phyloP scores from a whole-genome alignment of 2,113 vertebrate genomes.

The Romanogobio albipinnatus region DNA sequence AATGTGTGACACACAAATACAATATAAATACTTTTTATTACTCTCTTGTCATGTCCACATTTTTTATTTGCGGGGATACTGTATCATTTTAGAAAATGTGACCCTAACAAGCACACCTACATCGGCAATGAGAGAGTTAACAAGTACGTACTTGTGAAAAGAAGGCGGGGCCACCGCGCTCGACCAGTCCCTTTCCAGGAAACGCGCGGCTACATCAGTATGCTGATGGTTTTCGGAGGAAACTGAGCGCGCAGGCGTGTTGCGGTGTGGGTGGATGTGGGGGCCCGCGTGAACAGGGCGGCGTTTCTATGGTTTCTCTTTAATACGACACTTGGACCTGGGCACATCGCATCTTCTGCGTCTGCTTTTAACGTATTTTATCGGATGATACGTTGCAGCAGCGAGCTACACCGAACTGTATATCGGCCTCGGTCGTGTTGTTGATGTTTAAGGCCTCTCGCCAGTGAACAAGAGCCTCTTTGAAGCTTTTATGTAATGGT shows the following conservation, averaged over 20 bases:
- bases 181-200: slow-evolving; percentile 19
- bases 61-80: background rate
- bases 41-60: background rate
- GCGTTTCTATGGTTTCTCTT: slow-evolving; percentile 23
- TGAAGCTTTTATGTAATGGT: slow-evolving; percentile 13
- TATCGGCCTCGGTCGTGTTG: background rate
- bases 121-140: slow-evolving; percentile 7
- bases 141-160: slow-evolving; percentile 28
- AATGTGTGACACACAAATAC: too few relatives aligned
- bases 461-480: background rate
- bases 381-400: background rate
- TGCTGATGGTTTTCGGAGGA: background rate
- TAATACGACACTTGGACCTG: slow-evolving; percentile 24
- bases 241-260: background rate
- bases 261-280: background rate
- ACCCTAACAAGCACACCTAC: background rate
- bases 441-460: background rate
- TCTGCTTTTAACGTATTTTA: background rate
- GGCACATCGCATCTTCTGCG: background rate
- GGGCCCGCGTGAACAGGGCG: background rate
- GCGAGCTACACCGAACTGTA: background rate
- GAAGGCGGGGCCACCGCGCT: slow-evolving; percentile 33
- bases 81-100: background rate
- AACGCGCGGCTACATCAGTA: background rate
- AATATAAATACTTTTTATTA: background rate